Evolutionary conservation across 2,113 vertebrate genomes (phyloP).

Genomic region (Vanacampus margaritifer): DNA sequence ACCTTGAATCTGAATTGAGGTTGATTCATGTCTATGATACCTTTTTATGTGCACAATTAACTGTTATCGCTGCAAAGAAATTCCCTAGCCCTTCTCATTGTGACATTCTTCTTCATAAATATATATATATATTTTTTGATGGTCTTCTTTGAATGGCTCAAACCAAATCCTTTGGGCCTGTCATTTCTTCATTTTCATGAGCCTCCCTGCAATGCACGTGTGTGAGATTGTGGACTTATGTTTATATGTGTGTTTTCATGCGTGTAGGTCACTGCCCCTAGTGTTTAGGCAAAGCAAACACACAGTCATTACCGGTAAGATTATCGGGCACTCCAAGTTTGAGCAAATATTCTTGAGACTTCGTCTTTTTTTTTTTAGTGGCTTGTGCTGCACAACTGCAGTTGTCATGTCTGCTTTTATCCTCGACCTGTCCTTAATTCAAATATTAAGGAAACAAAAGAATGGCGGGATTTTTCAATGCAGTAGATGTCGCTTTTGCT

Average conservation of each 20-base stretch:
- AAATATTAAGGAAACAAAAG: slow-evolving; percentile 41
- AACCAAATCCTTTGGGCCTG: slow-evolving; percentile 22
- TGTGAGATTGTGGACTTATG: slow-evolving; percentile 13
- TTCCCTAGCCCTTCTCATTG: too few relatives aligned
- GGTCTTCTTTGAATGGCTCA: slow-evolving; percentile 21
- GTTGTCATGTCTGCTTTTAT: slow-evolving; percentile 51
- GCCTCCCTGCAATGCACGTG: slow-evolving; percentile 14
- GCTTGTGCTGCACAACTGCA: slow-evolving; percentile 47
- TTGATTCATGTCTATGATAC: too few relatives aligned
- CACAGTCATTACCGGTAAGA: slow-evolving; percentile 66
- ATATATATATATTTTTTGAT: slow-evolving; percentile 19
- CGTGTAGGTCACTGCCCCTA: slow-evolving; percentile 48
- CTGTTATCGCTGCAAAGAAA: too few relatives aligned
- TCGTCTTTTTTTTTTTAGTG: slow-evolving; percentile 60
- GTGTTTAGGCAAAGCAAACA: slow-evolving; percentile 64
- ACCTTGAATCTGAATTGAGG: too few relatives aligned
- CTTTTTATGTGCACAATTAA: too few relatives aligned
- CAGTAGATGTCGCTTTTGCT: background rate
- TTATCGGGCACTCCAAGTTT: slow-evolving; percentile 70
- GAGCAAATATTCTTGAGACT: slow-evolving; percentile 68
- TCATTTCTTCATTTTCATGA: slow-evolving; percentile 57
- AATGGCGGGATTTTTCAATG: background rate
- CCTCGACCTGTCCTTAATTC: slow-evolving; percentile 48
- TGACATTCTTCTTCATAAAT: slow-evolving; percentile 7
- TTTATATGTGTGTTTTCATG: slow-evolving; percentile 38